Percentiles rank a stretch among this genome's conserved stretches.
Evolutionary conservation across 2,113 vertebrate species (phyloP).

Genomic region (Triplophysa dalaica): DNA sequence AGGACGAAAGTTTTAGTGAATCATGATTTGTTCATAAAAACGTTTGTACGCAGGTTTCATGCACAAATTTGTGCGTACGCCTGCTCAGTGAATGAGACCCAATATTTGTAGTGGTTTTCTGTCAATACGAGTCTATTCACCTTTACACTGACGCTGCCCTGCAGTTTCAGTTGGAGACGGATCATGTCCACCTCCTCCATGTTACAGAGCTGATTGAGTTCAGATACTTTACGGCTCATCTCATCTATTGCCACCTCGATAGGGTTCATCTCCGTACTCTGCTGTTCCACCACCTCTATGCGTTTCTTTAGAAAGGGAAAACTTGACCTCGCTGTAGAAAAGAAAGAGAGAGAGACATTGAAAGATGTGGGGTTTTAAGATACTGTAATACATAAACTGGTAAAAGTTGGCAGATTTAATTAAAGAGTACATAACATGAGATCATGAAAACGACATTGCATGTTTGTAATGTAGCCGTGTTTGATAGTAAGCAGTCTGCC

Average conservation of each 20-base stretch:
- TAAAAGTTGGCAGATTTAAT: too few relatives aligned
- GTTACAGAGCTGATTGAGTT: conserved; percentile 93
- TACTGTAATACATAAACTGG: too few relatives aligned
- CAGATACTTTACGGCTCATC: conserved; percentile 95
- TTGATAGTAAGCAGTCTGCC: too few relatives aligned
- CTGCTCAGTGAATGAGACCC: too few relatives aligned
- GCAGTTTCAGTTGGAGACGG: conserved; percentile 94
- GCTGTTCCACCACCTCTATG: conserved; percentile 92
- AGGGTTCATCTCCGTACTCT: conserved; percentile 93
- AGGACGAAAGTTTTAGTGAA: too few relatives aligned
- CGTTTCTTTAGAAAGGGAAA: conserved; percentile 97
- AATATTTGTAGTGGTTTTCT: background rate
- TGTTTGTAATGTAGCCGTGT: too few relatives aligned
- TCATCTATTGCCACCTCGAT: conserved; percentile 99
- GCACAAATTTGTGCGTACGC: too few relatives aligned
- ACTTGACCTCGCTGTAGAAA: conserved; percentile 82
- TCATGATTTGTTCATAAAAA: too few relatives aligned
- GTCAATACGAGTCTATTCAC: conserved; percentile 56
- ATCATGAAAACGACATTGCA: too few relatives aligned
- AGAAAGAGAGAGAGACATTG: background rate
- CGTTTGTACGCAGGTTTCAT: too few relatives aligned
- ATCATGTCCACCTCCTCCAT: conserved; percentile 99
- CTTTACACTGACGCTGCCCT: conserved; percentile 96
- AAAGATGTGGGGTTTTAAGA: background rate
- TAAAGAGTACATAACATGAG: too few relatives aligned